phyloP scores from a whole-genome alignment of 1,140 invertebrate species.

The Argopecten irradians region DNA sequence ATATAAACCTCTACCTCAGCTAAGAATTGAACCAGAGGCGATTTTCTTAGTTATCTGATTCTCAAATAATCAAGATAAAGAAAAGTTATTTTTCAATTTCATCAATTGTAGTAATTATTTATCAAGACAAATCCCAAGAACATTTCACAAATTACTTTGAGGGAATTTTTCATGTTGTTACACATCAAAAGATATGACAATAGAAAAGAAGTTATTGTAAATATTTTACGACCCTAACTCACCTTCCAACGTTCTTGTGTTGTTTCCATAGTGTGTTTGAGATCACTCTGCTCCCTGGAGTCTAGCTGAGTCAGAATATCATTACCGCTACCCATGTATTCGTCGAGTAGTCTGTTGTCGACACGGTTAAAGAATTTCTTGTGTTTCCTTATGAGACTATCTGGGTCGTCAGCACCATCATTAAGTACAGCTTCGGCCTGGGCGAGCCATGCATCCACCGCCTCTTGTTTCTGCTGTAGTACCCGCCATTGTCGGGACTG shows the following conservation, averaged over 20 bases:
- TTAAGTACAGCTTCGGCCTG: constrained; percentile 88
- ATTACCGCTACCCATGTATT: constrained; percentile 87
- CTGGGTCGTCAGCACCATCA: constrained; percentile 88
- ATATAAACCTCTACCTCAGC: no score
- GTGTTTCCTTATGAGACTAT: constrained; percentile 86
- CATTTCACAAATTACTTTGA: no score
- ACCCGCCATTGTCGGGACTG: constrained; percentile 90
- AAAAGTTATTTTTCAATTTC: no score
- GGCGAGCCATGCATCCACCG: constrained; percentile 90
- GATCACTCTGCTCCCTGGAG: constrained; percentile 82
- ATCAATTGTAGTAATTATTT: no score
- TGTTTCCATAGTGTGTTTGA: constrained; percentile 76
- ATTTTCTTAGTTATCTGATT: no score
- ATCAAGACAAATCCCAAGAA: no score
- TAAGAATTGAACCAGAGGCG: no score
- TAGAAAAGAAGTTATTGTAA: no score
- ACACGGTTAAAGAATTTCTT: constrained; percentile 89
- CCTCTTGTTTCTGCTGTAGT: constrained; percentile 86
- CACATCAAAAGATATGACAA: no score
- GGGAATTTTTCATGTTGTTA: no score
- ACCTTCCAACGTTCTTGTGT: constrained; percentile 68
- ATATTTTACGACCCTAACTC: background rate
- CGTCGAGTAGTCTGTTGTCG: constrained; percentile 86
- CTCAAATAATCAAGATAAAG: no score
- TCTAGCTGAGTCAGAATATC: constrained; percentile 86